Base-by-base conservation (phyloP, 2,888 invertebrate species). In the Napeogenes inachia region DNA sequence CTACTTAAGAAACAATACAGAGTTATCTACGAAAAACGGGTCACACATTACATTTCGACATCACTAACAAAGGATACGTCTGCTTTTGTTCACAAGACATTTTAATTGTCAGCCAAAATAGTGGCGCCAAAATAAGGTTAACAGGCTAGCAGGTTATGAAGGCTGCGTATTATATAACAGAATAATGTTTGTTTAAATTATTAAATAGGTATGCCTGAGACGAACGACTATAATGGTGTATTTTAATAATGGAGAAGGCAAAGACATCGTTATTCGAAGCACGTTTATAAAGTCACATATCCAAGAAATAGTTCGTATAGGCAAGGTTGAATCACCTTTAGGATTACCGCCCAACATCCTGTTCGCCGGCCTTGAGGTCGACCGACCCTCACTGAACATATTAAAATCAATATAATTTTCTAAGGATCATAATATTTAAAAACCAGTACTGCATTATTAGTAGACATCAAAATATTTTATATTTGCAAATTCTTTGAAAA, bases 271-370 rank as follows among this genome's bases (percentile, higher is more conserved):
- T 67, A 71, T 71, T 70, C 59, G 13, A 61, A 55, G 61, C 72
- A 77, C 78, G 78, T 80, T 61, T 59, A n/a, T 45, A 35, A 74
- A 69, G 70, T 76, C 65, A 63, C 61, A 68, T 70, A 75, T 71
- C 62, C 63, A 70, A 68, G 71, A 70, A 69, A 75, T 75, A 74
- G 71, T 71, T 72, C 65, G 68, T 64, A 68, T 59, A 60, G 64
- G 70, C 78, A 77, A 80, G 79, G 79, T 73, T 77, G 75, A 77
- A 63, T 59, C 59, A 63, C 42, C 54, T 62, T 55, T 56, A 56
- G 59, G 59, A 59, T 53, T 56, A 46, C 56, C n/a, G n/a, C n/a
- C n/a, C 57, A 56, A 59, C 59, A 65, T 60, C 63, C 59, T 65
- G 47, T 45, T 61, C 56, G 62, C 30, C 32, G 62, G 54, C 63